Percentiles rank a stretch among this genome's conserved stretches.
phyloP scores from a whole-genome alignment of 2,113 vertebrate species.

The Dipodomys merriami region DNA sequence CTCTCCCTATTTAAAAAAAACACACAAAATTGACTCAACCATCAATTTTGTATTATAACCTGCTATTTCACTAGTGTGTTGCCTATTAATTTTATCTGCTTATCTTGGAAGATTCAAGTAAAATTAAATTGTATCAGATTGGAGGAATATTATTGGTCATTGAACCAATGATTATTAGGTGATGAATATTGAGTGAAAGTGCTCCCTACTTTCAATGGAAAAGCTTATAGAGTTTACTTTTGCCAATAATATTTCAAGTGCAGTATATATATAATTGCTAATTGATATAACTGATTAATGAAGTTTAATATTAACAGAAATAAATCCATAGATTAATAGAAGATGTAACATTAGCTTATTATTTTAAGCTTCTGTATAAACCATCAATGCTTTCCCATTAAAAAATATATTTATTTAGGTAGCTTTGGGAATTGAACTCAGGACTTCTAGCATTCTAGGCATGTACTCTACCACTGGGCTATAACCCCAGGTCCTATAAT shows the following conservation, averaged over 20 bases:
- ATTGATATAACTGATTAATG: background rate
- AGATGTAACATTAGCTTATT: slow-evolving; percentile 47
- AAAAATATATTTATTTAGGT: too few species aligned
- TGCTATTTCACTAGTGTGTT: slow-evolving; percentile 52
- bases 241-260: background rate
- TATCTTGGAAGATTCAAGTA: slow-evolving; percentile 28
- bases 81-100: slow-evolving; percentile 51
- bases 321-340: background rate
- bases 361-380: slow-evolving; percentile 57
- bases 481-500: too few species aligned
- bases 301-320: slow-evolving; percentile 60
- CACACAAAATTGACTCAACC: slow-evolving; percentile 12
- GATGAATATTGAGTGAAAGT: background rate
- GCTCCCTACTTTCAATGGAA: slow-evolving; percentile 40
- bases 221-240: slow-evolving; percentile 46
- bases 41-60: slow-evolving; percentile 32
- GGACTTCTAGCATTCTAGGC: too few species aligned
- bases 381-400: background rate
- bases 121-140: slow-evolving; percentile 67
- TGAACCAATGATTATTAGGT: background rate
- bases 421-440: too few species aligned
- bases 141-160: slow-evolving; percentile 51
- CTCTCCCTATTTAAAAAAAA: slow-evolving; percentile 89
- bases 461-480: too few species aligned
- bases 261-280: slow-evolving; percentile 17